Evolutionary conservation across 2,797 vertebrate genomes (phyloP).

Genomic region (Peromyscus nudipes): DNA sequence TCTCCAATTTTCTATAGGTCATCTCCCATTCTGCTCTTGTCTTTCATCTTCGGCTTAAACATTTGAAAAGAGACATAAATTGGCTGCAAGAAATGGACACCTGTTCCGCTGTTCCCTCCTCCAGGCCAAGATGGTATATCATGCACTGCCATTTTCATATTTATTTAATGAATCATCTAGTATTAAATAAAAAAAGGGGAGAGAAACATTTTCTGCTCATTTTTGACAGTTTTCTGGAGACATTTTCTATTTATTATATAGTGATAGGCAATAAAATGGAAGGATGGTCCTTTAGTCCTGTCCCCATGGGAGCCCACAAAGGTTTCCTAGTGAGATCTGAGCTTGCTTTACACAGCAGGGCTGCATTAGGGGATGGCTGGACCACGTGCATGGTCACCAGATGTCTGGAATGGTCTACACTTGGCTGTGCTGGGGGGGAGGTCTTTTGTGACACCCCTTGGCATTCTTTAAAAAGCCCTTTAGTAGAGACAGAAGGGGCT

Average conservation of each 20-base stretch:
- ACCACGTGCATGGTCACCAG: too few species aligned
- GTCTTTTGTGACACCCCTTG: too few species aligned
- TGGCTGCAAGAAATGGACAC: neutral
- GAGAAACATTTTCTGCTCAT: slow-evolving; percentile 16
- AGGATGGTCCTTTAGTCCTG: slow-evolving; percentile 15
- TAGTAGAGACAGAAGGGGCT: too few species aligned
- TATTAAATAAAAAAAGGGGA: neutral
- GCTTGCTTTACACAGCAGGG: too few species aligned
- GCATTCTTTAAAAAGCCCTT: too few species aligned
- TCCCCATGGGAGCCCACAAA: neutral
- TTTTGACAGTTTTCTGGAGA: slow-evolving; percentile 41
- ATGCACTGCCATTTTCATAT: neutral
- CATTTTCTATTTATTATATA: slow-evolving; percentile 55
- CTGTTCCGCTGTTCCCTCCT: neutral
- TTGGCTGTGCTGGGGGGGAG: too few species aligned
- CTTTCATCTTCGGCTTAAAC: slow-evolving; percentile 60
- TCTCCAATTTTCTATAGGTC: neutral
- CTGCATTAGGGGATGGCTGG: too few species aligned
- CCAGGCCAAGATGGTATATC: slow-evolving; percentile 22
- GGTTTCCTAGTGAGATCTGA: too few species aligned
- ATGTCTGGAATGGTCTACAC: too few species aligned
- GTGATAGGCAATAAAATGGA: slow-evolving; percentile 38
- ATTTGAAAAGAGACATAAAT: slow-evolving; percentile 28
- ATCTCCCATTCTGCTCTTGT: neutral
- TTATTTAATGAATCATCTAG: slow-evolving; percentile 43